Evolutionary conservation across 2,113 vertebrate genomes (phyloP).

Genomic region (Taxidea taxus): DNA sequence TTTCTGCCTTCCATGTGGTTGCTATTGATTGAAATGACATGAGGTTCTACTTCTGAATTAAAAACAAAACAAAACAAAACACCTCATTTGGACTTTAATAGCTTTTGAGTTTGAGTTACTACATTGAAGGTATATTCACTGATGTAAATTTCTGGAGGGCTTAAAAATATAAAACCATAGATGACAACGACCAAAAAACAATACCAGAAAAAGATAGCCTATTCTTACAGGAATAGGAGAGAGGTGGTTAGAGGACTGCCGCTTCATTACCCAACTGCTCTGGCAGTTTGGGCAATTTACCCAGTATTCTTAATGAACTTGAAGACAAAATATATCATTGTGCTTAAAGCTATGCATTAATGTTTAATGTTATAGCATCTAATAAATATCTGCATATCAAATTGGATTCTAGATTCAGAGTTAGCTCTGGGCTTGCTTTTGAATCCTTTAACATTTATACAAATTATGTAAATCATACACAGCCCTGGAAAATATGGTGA

Average conservation of each 20-base stretch:
- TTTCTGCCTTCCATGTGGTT: not conserved
- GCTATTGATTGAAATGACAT: not conserved
- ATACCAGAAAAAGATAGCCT: not conserved
- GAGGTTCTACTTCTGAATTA: constrained; percentile 6
- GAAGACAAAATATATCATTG: not conserved
- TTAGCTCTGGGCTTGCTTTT: not conserved
- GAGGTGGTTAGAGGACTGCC: not conserved
- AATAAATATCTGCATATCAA: constrained; percentile 26
- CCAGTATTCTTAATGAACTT: not conserved
- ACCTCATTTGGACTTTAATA: not conserved
- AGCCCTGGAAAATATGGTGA: not conserved
- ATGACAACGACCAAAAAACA: not conserved
- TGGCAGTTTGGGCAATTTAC: not conserved
- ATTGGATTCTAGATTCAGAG: constrained; percentile 31
- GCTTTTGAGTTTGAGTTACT: not conserved
- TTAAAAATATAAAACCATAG: not conserved
- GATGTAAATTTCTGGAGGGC: not conserved
- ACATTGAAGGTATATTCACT: not conserved
- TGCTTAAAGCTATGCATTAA: constrained; percentile 14
- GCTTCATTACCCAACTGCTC: not conserved
- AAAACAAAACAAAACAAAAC: not conserved
- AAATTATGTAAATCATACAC: not conserved
- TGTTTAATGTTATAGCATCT: constrained; percentile 32
- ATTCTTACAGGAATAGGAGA: not conserved
- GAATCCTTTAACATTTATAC: constrained; percentile 20